Evolutionary conservation across 2,113 vertebrate species (phyloP).

Genomic region (Prionailurus bengalensis): DNA sequence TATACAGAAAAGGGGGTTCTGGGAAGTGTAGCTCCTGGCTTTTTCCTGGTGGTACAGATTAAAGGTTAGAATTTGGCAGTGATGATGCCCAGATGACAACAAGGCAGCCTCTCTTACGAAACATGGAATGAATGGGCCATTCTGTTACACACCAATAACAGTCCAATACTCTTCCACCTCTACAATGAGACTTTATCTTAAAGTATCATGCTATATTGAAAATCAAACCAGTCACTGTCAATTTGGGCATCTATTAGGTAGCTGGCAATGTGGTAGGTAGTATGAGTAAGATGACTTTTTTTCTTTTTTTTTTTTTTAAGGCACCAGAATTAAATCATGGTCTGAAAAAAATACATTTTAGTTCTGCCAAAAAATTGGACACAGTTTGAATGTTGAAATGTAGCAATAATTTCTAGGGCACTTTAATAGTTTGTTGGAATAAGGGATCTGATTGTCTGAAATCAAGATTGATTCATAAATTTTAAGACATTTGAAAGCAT

Average conservation of each 20-base stretch:
- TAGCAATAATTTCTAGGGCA: neutral
- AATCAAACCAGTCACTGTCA: neutral
- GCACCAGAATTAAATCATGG: neutral
- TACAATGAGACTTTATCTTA: neutral
- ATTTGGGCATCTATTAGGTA: neutral
- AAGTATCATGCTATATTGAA: neutral
- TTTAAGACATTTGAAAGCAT: neutral
- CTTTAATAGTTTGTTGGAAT: neutral
- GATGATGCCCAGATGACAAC: neutral
- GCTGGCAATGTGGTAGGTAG: neutral
- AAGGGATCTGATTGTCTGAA: neutral
- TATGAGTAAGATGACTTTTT: neutral
- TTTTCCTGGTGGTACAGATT: neutral
- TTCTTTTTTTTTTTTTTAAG: neutral
- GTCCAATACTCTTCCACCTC: neutral
- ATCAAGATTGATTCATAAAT: neutral
- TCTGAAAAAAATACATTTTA: neutral
- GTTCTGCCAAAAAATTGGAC: neutral
- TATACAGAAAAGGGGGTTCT: neutral
- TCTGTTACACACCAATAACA: neutral
- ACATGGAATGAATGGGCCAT: neutral
- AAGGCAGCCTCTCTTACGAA: neutral
- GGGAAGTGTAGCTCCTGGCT: neutral
- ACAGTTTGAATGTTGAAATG: neutral
- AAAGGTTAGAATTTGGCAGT: neutral